phyloP scores from a whole-genome alignment of 1,140 invertebrate species.

The Heterodera carotae region DNA sequence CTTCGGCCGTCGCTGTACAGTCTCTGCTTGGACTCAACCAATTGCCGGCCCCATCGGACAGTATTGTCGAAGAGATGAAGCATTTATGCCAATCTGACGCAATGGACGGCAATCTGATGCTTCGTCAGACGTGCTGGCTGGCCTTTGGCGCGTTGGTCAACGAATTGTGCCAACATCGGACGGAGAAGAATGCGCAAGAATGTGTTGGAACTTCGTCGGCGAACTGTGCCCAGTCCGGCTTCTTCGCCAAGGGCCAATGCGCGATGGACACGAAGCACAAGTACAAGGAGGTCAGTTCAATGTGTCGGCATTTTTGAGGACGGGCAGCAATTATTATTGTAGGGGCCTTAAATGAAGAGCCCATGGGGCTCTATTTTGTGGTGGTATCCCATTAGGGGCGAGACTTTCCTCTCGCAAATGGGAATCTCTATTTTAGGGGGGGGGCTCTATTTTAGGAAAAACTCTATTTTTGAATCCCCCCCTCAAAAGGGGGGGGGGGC shows the following conservation, averaged over 20 bases:
- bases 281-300: slow-evolving; percentile 44
- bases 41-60: slow-evolving; percentile 50
- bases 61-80: slow-evolving; percentile 43
- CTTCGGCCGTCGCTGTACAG: slow-evolving; percentile 40
- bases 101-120: slow-evolving; percentile 24
- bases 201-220: background rate
- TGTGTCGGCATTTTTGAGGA: too few relatives aligned
- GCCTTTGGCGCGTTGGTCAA: slow-evolving; percentile 56
- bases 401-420: too few relatives aligned
- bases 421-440: too few relatives aligned
- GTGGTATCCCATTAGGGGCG: too few relatives aligned
- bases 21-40: slow-evolving; percentile 43
- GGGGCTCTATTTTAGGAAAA: too few relatives aligned
- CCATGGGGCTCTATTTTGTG: too few relatives aligned
- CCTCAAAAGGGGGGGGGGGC: too few relatives aligned
- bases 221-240: slow-evolving; percentile 25
- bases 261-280: slow-evolving; percentile 45
- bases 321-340: too few relatives aligned
- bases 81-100: slow-evolving; percentile 51
- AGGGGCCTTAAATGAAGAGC: too few relatives aligned
- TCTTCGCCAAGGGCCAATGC: slow-evolving; percentile 42
- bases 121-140: slow-evolving; percentile 57
- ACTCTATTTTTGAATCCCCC: too few relatives aligned
- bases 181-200: slow-evolving; percentile 26
- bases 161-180: slow-evolving; percentile 53